Base-by-base conservation (phyloP, 1,140 invertebrate genomes). In the Drosophila repleta region DNA sequence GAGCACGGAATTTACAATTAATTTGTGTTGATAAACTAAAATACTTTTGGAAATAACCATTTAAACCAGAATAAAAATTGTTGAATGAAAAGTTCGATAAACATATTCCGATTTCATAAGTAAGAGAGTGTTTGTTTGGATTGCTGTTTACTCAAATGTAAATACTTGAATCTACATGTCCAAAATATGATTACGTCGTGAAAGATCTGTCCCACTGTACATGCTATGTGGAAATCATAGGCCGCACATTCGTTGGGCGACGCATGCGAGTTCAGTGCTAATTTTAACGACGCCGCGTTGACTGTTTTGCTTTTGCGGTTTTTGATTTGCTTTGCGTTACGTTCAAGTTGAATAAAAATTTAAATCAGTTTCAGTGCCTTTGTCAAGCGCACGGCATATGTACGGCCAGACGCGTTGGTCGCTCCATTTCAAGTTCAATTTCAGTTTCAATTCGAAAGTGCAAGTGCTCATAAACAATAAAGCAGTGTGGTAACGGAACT, bases 251-350 rank as follows among this genome's bases (percentile, higher is more conserved):
- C 70, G 74, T 52, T 74, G 72, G 45, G 55, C 56, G 39, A 67
- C 64, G 63, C 65, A 61, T 74, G 53, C 74, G 74, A 66, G 74
- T 80, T 80, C 75, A 87, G 83, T 87, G 82, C 82, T 85, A 82
- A 87, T 88, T 88, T 87, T 88, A 85, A 73, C 83, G 83, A 75
- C 79, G 78, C 71, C 78, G 74, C 79, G 81, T 85, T 74, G 74
- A 87, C 79, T 76, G 75, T 87, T 87, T 87, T 51, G 72, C 60
- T 74, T 65, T 77, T 88, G 83, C 79, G 72, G 76, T 79, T 76
- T 80, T 63, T 43, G n/a, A 43, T 43, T 60, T 70, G 66, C 76
- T 77, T 74, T 74, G 49, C 61, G 64, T 67, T 41, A 65, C 71
- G 53, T 37, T 75, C 48, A 77, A 81, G 64, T 65, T 75, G 66